A percentile compares a stretch with the other conserved stretches of the same genome.
phyloP scores from a whole-genome alignment of 2,888 invertebrate genomes.

The Ametastegia equiseti region DNA sequence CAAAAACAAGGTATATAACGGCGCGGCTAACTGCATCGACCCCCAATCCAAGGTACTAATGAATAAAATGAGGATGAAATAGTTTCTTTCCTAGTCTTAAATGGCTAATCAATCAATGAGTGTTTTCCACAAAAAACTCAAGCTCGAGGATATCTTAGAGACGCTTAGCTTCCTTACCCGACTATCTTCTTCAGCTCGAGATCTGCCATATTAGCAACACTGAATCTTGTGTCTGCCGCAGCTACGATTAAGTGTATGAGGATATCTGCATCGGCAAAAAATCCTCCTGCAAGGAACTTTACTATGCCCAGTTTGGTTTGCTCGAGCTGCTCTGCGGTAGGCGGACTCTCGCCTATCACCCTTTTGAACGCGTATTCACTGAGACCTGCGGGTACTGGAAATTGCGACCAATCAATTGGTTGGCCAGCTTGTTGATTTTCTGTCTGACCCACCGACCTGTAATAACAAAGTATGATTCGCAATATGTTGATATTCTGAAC shows the following conservation, averaged over 20 bases:
- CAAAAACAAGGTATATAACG: conserved; percentile 88
- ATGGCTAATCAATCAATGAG: not conserved
- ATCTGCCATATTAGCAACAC: conserved; percentile 92
- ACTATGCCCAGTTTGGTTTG: conserved; percentile 87
- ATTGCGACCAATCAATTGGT: conserved; percentile 68
- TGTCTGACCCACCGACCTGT: conserved; percentile 77
- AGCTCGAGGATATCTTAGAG: not conserved
- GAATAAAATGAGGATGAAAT: conserved; percentile 29
- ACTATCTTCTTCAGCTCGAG: conserved; percentile 89
- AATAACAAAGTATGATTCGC: not conserved
- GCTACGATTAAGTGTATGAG: conserved; percentile 89
- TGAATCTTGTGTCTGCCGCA: conserved; percentile 92
- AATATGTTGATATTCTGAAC: not conserved
- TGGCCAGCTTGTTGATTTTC: conserved; percentile 77
- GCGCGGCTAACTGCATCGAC: conserved; percentile 82
- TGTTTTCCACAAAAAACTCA: conserved; percentile 45
- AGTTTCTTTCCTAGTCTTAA: conserved; percentile 9
- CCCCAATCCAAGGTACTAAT: conserved; percentile 88
- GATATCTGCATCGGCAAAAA: conserved; percentile 86
- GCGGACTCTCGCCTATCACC: conserved; percentile 83
- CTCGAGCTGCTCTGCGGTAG: conserved; percentile 89
- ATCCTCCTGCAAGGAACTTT: conserved; percentile 88
- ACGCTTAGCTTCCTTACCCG: conserved; percentile 75
- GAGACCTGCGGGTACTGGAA: conserved; percentile 86
- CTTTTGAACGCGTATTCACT: conserved; percentile 87